Evolutionary conservation across 2,797 vertebrate genomes (phyloP).

Genomic region (Chanos chanos): DNA sequence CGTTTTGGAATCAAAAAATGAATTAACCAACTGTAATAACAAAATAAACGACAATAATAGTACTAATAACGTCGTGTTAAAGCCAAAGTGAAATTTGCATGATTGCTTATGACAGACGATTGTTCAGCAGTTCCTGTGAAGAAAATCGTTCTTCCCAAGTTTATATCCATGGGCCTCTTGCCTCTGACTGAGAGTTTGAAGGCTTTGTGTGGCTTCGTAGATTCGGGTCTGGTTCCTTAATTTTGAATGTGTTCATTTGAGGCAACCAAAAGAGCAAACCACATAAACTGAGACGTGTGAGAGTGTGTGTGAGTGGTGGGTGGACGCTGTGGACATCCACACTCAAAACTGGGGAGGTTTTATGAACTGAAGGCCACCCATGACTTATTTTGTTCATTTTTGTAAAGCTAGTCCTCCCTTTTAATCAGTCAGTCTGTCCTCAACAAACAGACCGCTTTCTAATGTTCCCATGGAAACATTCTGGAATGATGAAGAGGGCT

Average conservation of each 20-base stretch:
- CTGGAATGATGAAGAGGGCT: conserved; percentile 26
- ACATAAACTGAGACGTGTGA: background rate
- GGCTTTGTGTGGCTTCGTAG: conserved; percentile 16
- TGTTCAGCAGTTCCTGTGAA: too few species aligned
- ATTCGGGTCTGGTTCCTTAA: background rate
- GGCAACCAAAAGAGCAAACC: too few species aligned
- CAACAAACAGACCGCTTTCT: too few species aligned
- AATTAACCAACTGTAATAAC: too few species aligned
- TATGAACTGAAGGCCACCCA: conserved; percentile 45
- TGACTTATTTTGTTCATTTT: conserved; percentile 31
- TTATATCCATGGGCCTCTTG: conserved; percentile 8
- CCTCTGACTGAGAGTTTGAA: conserved; percentile 20
- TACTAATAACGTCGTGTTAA: too few species aligned
- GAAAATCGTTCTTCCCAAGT: too few species aligned
- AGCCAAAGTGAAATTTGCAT: conserved; percentile 44
- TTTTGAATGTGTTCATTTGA: conserved; percentile 13
- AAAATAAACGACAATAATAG: too few species aligned
- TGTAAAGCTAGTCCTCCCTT: conserved; percentile 17
- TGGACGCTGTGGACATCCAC: too few species aligned
- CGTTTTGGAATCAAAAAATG: too few species aligned
- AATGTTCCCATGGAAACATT: conserved; percentile 17
- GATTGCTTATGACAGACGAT: conserved; percentile 48
- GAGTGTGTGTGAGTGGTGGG: conserved; percentile 22
- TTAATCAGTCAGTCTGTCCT: conserved; percentile 15
- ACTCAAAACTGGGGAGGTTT: conserved; percentile 22